Evolutionary conservation across 37 sponge, comb jelly and placozoan species (phyloP), one percentile per base, ranked within the genome.

Genomic region (Aplysina aerophoba): DNA sequence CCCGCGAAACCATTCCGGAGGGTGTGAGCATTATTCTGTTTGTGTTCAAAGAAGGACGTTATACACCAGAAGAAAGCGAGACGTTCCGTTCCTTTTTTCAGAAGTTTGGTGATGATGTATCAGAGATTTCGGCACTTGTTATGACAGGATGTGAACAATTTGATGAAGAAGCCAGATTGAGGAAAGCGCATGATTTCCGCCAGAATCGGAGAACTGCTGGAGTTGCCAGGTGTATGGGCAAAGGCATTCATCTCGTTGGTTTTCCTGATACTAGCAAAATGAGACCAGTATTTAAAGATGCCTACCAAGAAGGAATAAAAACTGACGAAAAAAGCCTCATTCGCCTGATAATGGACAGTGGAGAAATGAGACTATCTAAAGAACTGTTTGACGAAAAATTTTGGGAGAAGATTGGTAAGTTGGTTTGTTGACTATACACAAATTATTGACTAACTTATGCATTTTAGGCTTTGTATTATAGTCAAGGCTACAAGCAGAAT

Each of bases 221-320:
- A 24, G 8, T 81, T 81, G 59, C 81, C 1, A 4, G 2, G 24
- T 61, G 28, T 13, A 57, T 81, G 81, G 34, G 55, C 5, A 81
- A 81, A 57, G 81, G 81, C 54, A 59, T 81, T 1, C 34, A 57
- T 25, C 2, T 62, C 0, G 81, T 81, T 20, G 81, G 61, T 24
- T 81, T 81, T 25, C 81, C 81, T 55, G 80, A 79, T 39, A 44
- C 4, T 3, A 31, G 17, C 13, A 3, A 35, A 33, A 14, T n/a
- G 4, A 6, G 15, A 15, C 62, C 4, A 37, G 25, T 2, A 33
- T 1, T 31, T 31, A 4, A 28, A 3, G 71, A 69, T 31, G 1
- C 8, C 8, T 44, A 11, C 50, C 6, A 44, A 8, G 8, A 44
- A 8, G 8, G 8, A 44, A 8, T 44, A 8, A 44, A 44, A 44